Evolutionary conservation across 2,888 invertebrate species (phyloP), one percentile per base, ranked within the genome.

Genomic region (Agriopis aurantiaria): DNA sequence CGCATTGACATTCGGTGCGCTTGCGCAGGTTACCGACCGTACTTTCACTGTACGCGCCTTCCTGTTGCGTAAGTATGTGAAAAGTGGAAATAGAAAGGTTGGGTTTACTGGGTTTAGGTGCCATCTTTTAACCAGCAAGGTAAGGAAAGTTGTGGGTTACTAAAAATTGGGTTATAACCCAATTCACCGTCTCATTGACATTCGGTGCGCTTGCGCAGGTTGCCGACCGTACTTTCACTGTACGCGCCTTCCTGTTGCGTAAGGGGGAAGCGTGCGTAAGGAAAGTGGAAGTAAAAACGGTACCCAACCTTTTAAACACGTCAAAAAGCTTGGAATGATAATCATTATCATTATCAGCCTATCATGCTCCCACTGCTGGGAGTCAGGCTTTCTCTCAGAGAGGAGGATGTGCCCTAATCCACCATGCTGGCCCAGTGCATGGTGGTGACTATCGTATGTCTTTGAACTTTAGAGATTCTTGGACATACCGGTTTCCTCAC

Each of bases 121-220:
- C 4, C 5, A 43, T 43, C 4, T 8, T 41, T 8, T 41, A 41
- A 6, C 41, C 43, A 43, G 43, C 43, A 43, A 9, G 8, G 6
- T 43, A 43, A 43, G 9, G 43, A 43, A 10, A 43, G 9, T 10
- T 8, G 43, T 43, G 9, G 6, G 43, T 43, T 8, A 12, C 3
- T 48, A 4, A 12, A 48, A 48, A 48, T 48, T 48, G 48, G 48
- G 48, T 48, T 48, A 74, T 82, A 82, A 82, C 83, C 83, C 63
- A 83, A 78, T 82, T 83, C 65, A 63, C 17, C 55, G 68, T 81
- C 80, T 78, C 84, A 87, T 87, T 87, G 86, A 84, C 84, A 86
- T 78, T 78, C 73, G 73, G 61, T 58, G 72, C 68, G 71, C 71
- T 41, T 14, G 56, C 65, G 75, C 71, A 77, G 83, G 78, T 77